phyloP scores from a whole-genome alignment of 2,888 invertebrate species.

The Griposia aprilina region DNA sequence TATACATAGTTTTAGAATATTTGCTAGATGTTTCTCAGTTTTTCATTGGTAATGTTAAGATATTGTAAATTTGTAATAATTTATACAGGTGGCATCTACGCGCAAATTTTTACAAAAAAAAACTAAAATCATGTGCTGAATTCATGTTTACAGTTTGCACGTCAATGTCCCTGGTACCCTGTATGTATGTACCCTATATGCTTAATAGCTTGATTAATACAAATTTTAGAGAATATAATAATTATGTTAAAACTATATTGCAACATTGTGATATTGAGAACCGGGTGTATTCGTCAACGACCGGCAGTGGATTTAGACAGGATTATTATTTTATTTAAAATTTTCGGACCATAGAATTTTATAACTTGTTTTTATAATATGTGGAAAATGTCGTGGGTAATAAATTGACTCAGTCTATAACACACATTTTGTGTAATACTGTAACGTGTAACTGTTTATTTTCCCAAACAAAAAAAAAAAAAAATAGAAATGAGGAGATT shows the following conservation, averaged over 20 bases:
- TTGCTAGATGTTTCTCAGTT: constrained; percentile 27
- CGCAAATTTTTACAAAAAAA: too few species aligned
- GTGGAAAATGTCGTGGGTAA: too few species aligned
- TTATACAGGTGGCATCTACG: background rate
- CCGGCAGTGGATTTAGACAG: background rate
- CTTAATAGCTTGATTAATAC: constrained; percentile 52
- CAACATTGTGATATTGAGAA: constrained; percentile 54
- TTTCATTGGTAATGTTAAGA: constrained; percentile 22
- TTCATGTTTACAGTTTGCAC: too few species aligned
- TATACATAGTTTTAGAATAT: constrained; percentile 30
- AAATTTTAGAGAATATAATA: background rate
- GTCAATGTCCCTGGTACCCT: too few species aligned
- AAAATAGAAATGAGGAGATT: background rate
- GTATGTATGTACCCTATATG: constrained; percentile 27
- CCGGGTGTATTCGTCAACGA: background rate
- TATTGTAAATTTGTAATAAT: too few species aligned
- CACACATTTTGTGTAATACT: too few species aligned
- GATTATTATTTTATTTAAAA: background rate
- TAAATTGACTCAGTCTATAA: too few species aligned
- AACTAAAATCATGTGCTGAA: too few species aligned
- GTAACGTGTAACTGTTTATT: too few species aligned
- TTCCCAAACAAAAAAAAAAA: too few species aligned
- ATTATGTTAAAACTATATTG: constrained; percentile 33
- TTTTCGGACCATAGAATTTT: background rate
- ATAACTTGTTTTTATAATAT: too few species aligned